These are phyloP conservation scores for Hapalemur alaotrensis DNA, from an alignment of 2,797 vertebrate species.

Conservation along the genomic window DNA sequence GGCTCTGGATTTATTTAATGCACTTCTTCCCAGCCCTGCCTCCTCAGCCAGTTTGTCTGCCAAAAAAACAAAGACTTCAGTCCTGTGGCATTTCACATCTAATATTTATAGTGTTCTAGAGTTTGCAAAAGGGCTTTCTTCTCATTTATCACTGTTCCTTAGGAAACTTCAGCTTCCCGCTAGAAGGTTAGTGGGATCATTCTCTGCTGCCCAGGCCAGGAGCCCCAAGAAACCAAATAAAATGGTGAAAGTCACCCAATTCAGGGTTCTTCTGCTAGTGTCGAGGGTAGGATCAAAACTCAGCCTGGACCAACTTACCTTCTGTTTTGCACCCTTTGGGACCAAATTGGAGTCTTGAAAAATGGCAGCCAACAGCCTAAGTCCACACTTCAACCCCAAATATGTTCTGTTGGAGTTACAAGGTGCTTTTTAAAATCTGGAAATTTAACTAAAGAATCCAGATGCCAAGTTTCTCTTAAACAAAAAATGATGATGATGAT, in stretches of 20 bases:
- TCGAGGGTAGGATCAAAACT: not conserved
- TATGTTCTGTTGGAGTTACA: not conserved
- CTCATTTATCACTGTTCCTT: slow-evolving; percentile 39
- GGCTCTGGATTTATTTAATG: slow-evolving; percentile 35
- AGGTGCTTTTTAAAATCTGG: not conserved
- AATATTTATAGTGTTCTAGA: slow-evolving; percentile 59
- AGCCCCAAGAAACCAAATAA: not conserved
- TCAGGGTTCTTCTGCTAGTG: not conserved
- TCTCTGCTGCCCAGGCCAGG: not conserved
- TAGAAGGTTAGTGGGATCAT: not conserved
- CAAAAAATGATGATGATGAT: too few species aligned
- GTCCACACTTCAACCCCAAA: not conserved
- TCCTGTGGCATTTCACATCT: slow-evolving; percentile 55
- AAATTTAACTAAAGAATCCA: not conserved
- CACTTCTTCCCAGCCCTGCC: not conserved
- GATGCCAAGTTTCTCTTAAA: not conserved
- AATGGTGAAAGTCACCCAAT: not conserved
- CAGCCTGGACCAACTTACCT: not conserved
- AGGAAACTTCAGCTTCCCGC: not conserved
- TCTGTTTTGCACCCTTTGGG: not conserved
- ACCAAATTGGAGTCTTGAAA: not conserved
- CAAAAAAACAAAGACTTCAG: slow-evolving; percentile 58
- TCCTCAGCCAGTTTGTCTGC: slow-evolving; percentile 57
- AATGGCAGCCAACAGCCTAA: not conserved
- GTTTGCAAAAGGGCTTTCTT: slow-evolving; percentile 22